Base-by-base conservation (phyloP, 2,797 vertebrate species). In the Iguana delicatissima region DNA sequence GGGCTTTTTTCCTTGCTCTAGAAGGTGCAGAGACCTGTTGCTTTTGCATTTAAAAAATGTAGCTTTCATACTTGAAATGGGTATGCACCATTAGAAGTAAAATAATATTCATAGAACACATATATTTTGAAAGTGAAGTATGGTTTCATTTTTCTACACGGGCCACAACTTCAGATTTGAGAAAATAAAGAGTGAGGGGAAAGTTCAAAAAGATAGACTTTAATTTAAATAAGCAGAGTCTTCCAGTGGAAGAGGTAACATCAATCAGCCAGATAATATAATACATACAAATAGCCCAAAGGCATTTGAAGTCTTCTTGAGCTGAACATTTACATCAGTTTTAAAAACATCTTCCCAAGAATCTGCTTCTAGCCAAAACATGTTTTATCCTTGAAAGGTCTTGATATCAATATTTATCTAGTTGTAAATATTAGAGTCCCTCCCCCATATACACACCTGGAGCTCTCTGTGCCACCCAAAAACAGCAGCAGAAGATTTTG, bases 21-120 rank as follows among this genome's bases (percentile, higher is more conserved):
- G 93, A 93, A 86, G 94, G 85, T 86, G 35, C 94, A 89, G 79
- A 55, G 89, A 89, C 76, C 88, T 86, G 29, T 92, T 92, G 52
- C 82, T 93, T 90, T 29, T 94, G 86, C 73, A 0, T 95, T 93
- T 92, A 59, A 76, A 29, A 8, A 92, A 87, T 95, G 88, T 93
- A 95, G 91, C 91, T 93, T 95, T 87, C 93, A 91, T 57, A 46
- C 94, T 95, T 2, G 91, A 95, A 92, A 89, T 89, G 62, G 86
- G 91, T 94, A 93, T 85, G 89, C 86, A 64, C 92, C 86, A 93
- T 89, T 95, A 92, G 95, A 87, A 84, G 92, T 91, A 93, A 93
- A 95, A 89, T 91, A 91, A 84, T 95, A 95, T 93, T 94, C 91
- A 92, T 95, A 95, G 95, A 92, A 94, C 93, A 94, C 95, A 94